Percentiles rank a stretch among this genome's conserved stretches.
Conservation (phyloP, 2,888 invertebrate genomes). For the Drosophila rellima region DNA sequence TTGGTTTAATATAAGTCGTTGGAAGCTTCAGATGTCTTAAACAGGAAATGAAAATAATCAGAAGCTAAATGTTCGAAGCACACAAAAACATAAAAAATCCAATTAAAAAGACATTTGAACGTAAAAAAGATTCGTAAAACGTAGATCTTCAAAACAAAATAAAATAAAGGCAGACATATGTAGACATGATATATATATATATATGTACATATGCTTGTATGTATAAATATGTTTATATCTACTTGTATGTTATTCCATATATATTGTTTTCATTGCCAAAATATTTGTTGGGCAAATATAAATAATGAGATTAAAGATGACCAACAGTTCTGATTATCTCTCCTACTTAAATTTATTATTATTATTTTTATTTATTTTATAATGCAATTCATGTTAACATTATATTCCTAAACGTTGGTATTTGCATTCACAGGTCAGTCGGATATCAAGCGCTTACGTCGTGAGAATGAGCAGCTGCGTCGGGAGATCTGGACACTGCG, state of each 20-base stretch:
- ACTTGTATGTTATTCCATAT: not conserved
- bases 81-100: conserved; percentile 45
- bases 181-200: conserved; percentile 5
- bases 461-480: conserved; percentile 95
- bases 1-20: not conserved
- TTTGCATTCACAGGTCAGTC: conserved; percentile 90
- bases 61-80: conserved; percentile 39
- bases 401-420: not conserved
- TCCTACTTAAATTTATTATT: not conserved
- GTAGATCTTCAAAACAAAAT: conserved; percentile 34
- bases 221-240: conserved; percentile 10
- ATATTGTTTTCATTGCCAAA: conserved; percentile 63
- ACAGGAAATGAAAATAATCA: conserved; percentile 53
- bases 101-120: conserved; percentile 75
- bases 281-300: conserved; percentile 54
- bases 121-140: conserved; percentile 25
- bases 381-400: not conserved
- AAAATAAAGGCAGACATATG: conserved; percentile 29
- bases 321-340: conserved; percentile 41
- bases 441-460: conserved; percentile 94
- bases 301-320: conserved; percentile 61
- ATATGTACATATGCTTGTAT: not conserved
- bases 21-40: not conserved
- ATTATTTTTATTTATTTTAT: too few relatives aligned
- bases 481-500: conserved; percentile 94